Evolutionary conservation across 2,113 vertebrate genomes (phyloP).

Genomic region (Oreochromis spilurus): DNA sequence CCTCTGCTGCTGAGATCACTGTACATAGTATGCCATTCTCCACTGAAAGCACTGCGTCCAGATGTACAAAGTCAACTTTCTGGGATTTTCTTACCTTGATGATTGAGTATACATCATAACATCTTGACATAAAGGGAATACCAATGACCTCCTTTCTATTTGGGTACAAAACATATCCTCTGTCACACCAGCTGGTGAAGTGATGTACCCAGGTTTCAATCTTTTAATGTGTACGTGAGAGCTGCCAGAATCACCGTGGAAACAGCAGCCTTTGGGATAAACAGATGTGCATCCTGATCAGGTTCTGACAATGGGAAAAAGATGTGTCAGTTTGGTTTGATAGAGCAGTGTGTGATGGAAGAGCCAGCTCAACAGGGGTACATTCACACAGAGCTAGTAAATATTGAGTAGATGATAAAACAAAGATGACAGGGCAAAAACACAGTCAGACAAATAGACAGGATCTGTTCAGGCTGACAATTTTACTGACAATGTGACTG

Average conservation of each 20-base stretch:
- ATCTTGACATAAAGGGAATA: not conserved
- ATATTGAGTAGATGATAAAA: not conserved
- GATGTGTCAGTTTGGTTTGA: not conserved
- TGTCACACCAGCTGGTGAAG: not conserved
- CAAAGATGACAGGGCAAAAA: not conserved
- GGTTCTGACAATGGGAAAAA: not conserved
- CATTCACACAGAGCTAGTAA: not conserved
- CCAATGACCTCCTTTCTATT: not conserved
- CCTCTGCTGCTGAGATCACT: not conserved
- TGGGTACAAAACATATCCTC: not conserved
- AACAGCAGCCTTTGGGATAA: not conserved
- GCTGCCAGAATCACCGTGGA: not conserved
- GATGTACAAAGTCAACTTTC: not conserved
- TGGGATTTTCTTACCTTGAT: not conserved
- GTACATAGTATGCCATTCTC: not conserved
- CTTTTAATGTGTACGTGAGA: not conserved
- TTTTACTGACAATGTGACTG: not conserved
- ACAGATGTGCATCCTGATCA: not conserved
- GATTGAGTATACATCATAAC: not conserved
- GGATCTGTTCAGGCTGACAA: not conserved
- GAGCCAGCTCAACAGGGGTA: not conserved
- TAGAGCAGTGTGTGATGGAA: not conserved
- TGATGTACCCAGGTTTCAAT: not conserved
- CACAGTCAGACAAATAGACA: not conserved
- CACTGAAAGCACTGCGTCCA: not conserved